Evolutionary conservation across 2,113 vertebrate species (phyloP).

Genomic region (Podilymbus podiceps): DNA sequence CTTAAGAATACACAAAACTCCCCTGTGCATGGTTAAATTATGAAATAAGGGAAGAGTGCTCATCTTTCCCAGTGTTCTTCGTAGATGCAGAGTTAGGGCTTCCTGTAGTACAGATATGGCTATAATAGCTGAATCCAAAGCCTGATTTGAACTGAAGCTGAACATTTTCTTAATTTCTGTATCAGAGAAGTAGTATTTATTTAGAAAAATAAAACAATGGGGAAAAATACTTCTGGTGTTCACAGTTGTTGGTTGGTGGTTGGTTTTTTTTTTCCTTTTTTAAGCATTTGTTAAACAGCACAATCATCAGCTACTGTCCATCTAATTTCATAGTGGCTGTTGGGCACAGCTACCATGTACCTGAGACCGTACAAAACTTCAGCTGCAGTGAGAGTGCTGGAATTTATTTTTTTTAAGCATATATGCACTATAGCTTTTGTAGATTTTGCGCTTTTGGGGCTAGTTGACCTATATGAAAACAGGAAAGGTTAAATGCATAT

Average conservation of each 20-base stretch:
- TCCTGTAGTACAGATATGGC: not conserved
- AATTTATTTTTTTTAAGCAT: not conserved
- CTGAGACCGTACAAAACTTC: not conserved
- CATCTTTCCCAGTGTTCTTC: not conserved
- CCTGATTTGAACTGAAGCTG: not conserved
- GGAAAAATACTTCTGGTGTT: not conserved
- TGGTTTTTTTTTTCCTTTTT: not conserved
- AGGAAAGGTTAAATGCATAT: not conserved
- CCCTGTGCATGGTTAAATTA: not conserved
- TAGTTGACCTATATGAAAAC: not conserved
- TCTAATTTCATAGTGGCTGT: not conserved
- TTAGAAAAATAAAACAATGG: not conserved
- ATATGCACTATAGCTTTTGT: not conserved
- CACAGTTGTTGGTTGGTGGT: not conserved
- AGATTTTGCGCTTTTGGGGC: not conserved
- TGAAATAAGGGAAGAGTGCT: not conserved
- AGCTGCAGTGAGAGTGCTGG: not conserved
- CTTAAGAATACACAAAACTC: not conserved
- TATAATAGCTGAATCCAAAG: not conserved
- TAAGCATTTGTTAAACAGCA: not conserved
- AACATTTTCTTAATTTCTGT: not conserved
- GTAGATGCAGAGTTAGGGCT: not conserved
- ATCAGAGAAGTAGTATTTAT: not conserved
- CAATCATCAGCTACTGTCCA: not conserved
- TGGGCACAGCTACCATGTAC: rapidly evolving